phyloP scores from a whole-genome alignment of 2,888 invertebrate genomes.

The Callimorpha dominula region DNA sequence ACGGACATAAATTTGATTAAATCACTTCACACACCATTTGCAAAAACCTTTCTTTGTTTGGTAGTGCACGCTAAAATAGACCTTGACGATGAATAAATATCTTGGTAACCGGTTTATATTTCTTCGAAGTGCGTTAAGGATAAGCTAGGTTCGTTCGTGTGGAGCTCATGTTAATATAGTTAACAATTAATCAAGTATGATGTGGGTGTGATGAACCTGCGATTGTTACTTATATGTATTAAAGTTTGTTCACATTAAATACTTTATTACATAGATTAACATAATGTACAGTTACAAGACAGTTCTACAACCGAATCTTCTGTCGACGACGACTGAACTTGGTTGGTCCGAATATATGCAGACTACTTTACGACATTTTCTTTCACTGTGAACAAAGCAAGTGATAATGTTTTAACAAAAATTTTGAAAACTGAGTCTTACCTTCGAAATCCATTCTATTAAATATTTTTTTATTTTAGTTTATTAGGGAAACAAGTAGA shows the following conservation, averaged over 20 bases:
- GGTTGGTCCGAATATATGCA: too few species aligned
- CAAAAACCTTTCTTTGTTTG: slow-evolving; percentile 61
- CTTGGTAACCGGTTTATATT: slow-evolving; percentile 35
- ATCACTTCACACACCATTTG: slow-evolving; percentile 78
- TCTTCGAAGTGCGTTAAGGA: slow-evolving; percentile 36
- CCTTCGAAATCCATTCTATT: too few species aligned
- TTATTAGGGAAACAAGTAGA: too few species aligned
- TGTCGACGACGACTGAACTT: not conserved
- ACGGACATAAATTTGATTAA: slow-evolving; percentile 74
- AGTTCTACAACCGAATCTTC: not conserved
- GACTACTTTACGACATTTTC: too few species aligned
- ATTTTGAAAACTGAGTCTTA: too few species aligned
- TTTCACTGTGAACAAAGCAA: too few species aligned
- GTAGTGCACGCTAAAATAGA: slow-evolving; percentile 51
- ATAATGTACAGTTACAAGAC: not conserved
- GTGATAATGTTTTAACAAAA: too few species aligned
- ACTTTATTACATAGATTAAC: too few species aligned
- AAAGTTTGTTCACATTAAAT: slow-evolving; percentile 3
- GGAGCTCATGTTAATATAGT: slow-evolving; percentile 34
- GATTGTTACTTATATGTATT: slow-evolving; percentile 3
- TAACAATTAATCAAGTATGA: slow-evolving; percentile 73
- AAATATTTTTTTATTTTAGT: too few species aligned
- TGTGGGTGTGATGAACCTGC: slow-evolving; percentile 59
- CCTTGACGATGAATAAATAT: slow-evolving; percentile 44
- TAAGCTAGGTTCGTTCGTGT: slow-evolving; percentile 56